A percentile compares a stretch with the other conserved stretches of the same genome.
phyloP scores from a whole-genome alignment of 1,140 invertebrate species.

The Cyrtorhinus lividipennis region DNA sequence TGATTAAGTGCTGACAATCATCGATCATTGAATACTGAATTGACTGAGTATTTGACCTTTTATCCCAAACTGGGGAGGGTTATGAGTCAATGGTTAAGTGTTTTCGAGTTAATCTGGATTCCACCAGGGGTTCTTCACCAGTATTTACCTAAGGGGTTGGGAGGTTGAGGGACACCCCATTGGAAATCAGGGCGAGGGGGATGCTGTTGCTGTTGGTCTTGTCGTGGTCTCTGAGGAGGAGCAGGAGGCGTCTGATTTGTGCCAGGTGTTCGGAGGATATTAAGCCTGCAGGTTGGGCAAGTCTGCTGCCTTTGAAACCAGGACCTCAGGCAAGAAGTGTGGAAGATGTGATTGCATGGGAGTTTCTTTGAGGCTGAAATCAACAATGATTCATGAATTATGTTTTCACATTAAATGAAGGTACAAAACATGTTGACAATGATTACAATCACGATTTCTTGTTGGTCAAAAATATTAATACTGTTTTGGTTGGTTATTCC shows the following conservation, averaged over 20 bases:
- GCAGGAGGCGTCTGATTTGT: conserved; percentile 25
- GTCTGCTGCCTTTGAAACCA: conserved; percentile 99
- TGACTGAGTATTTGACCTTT: too few species aligned
- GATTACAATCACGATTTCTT: too few species aligned
- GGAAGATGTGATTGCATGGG: conserved; percentile 99
- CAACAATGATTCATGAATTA: not conserved
- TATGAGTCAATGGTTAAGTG: too few species aligned
- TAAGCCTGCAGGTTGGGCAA: conserved; percentile 95
- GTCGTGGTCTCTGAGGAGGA: conserved; percentile 7
- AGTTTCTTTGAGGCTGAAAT: conserved; percentile 82
- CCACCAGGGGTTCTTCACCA: too few species aligned
- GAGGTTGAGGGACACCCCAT: not conserved
- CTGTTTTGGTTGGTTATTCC: too few species aligned
- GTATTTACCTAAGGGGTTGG: too few species aligned
- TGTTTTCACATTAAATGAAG: not conserved
- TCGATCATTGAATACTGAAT: too few species aligned
- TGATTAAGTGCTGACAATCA: too few species aligned
- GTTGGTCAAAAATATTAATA: too few species aligned
- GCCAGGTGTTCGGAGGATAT: conserved; percentile 67
- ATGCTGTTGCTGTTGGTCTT: conserved; percentile 13
- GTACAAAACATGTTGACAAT: too few species aligned
- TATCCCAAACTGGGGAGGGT: too few species aligned
- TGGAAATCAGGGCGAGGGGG: conserved; percentile 16
- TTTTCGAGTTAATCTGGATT: too few species aligned
- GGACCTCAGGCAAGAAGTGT: conserved; percentile 90